These are phyloP conservation scores for Rhagonycha fulva DNA, from an alignment of 2,888 invertebrate genomes.

Conservation along the genomic window DNA sequence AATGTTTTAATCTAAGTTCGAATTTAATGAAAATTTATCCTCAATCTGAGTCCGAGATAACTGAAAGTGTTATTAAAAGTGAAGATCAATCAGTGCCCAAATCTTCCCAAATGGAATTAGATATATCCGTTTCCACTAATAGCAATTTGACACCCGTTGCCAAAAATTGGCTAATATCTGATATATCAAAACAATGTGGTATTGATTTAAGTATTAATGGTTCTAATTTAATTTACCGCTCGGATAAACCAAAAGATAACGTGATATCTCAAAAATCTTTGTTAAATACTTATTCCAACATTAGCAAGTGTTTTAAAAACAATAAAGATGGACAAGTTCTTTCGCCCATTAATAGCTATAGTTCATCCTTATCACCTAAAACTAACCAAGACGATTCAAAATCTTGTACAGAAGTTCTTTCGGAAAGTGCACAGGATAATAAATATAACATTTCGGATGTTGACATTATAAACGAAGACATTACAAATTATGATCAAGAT, in stretches of 20 bases:
- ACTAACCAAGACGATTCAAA: constrained; percentile 51
- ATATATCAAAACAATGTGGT: constrained; percentile 47
- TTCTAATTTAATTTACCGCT: constrained; percentile 24
- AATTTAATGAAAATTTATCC: constrained; percentile 36
- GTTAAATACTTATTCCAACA: constrained; percentile 8
- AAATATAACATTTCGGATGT: constrained; percentile 16
- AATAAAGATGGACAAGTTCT: constrained; percentile 39
- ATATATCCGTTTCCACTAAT: constrained; percentile 21
- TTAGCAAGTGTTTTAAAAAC: constrained; percentile 42
- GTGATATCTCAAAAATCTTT: background rate
- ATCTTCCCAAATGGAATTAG: constrained; percentile 22
- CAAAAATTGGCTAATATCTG: constrained; percentile 54
- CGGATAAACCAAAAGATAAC: constrained; percentile 4
- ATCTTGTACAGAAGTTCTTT: constrained; percentile 46
- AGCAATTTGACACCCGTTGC: constrained; percentile 40
- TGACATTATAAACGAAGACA: constrained; percentile 36
- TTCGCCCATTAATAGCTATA: constrained; percentile 42
- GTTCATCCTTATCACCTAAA: constrained; percentile 46
- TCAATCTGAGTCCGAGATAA: constrained; percentile 14
- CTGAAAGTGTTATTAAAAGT: constrained; percentile 41
- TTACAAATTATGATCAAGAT: constrained; percentile 23
- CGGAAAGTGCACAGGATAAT: constrained; percentile 42
- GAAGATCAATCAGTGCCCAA: constrained; percentile 40
- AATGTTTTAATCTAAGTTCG: constrained; percentile 47
- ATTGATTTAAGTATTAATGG: constrained; percentile 48